Percentiles rank a stretch among this genome's conserved stretches.
phyloP scores from a whole-genome alignment of 2,797 vertebrate species.

The Yasuhikotakia modesta region DNA sequence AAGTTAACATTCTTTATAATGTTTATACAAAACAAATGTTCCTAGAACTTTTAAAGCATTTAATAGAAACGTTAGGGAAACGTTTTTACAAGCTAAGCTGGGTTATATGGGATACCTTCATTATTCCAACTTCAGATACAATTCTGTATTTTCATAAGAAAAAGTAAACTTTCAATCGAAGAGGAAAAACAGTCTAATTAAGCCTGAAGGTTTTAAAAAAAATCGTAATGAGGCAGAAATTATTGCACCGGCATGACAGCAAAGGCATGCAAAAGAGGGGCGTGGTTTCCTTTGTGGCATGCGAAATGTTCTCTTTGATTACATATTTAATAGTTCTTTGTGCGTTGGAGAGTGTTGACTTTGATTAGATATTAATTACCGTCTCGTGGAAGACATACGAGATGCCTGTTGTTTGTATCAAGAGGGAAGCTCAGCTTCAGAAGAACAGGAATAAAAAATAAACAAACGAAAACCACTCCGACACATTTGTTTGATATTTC shows the following conservation, averaged over 20 bases:
- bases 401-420: constrained; percentile 70
- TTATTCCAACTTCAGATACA: constrained; percentile 19
- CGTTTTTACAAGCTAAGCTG: too few species aligned
- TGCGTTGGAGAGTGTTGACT: constrained; percentile 76
- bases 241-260: constrained; percentile 76
- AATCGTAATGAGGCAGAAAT: constrained; percentile 55
- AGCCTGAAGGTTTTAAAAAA: constrained; percentile 42
- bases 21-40: too few species aligned
- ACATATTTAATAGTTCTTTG: constrained; percentile 80
- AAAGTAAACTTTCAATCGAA: constrained; percentile 14
- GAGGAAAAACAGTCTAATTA: constrained; percentile 41
- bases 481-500: constrained; percentile 80
- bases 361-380: constrained; percentile 88
- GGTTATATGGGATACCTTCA: background rate
- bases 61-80: too few species aligned
- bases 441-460: constrained; percentile 67
- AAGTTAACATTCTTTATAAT: too few species aligned
- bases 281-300: constrained; percentile 77
- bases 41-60: too few species aligned
- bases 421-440: constrained; percentile 68
- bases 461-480: constrained; percentile 77
- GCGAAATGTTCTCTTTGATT: constrained; percentile 80
- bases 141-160: constrained; percentile 14
- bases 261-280: constrained; percentile 70
- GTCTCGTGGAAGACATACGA: constrained; percentile 76